These are phyloP conservation scores for Neopipo cinnamomea DNA, from an alignment of 2,113 vertebrate species.

Conservation along the genomic window DNA sequence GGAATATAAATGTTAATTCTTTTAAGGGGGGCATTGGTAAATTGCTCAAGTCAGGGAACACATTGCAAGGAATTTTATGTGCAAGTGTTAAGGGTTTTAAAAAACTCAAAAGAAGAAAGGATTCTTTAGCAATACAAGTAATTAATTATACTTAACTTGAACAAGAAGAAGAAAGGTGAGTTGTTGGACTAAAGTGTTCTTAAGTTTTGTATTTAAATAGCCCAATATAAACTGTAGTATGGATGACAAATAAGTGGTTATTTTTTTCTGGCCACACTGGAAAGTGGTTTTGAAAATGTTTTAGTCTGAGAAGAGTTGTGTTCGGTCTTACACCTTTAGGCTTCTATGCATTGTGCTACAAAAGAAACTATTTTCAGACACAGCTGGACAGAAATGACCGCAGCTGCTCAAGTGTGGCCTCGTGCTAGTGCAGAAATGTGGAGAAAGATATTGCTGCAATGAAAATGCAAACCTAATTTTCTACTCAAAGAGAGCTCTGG, in stretches of 20 bases:
- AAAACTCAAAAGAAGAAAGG: not conserved
- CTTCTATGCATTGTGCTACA: not conserved
- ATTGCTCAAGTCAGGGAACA: not conserved
- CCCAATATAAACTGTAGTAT: not conserved
- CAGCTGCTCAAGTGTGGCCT: not conserved
- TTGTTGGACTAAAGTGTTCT: not conserved
- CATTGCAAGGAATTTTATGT: not conserved
- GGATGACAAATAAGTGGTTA: not conserved
- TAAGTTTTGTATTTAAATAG: not conserved
- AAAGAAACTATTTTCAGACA: not conserved
- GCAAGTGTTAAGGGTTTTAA: not conserved
- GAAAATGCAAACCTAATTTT: not conserved
- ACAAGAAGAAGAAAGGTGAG: not conserved
- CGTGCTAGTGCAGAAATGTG: not conserved
- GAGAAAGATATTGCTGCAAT: not conserved
- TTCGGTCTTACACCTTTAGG: not conserved
- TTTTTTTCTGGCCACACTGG: not conserved
- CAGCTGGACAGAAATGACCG: not conserved
- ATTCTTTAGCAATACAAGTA: not conserved
- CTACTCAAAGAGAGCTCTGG: not conserved
- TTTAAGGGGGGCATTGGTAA: not conserved
- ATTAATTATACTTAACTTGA: not conserved
- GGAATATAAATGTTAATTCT: not conserved
- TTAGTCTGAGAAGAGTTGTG: not conserved
- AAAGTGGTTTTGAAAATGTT: not conserved